These are phyloP conservation scores for Orthosia cruda DNA, from an alignment of 2,888 invertebrate genomes.

Conservation along the genomic window DNA sequence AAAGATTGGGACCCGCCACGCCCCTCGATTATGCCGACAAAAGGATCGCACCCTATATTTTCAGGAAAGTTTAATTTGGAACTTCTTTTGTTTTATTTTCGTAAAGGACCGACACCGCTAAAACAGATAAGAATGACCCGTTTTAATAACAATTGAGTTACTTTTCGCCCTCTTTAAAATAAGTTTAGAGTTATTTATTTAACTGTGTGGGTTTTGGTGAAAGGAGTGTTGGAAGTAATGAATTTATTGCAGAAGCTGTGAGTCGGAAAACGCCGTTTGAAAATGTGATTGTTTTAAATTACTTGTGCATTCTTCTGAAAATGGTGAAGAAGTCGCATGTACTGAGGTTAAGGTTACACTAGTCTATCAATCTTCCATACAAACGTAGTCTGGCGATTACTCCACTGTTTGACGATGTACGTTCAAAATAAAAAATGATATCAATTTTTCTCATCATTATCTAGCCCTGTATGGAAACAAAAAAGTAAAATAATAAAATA, in stretches of 20 bases:
- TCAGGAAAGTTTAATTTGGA: constrained; percentile 77
- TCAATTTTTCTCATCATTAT: too few relatives aligned
- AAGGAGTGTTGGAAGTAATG: background rate
- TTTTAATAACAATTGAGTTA: constrained; percentile 55
- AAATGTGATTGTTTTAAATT: background rate
- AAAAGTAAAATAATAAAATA: too few relatives aligned
- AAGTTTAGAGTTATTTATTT: constrained; percentile 32
- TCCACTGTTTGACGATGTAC: too few relatives aligned
- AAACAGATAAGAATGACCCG: constrained; percentile 53
- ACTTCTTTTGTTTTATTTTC: constrained; percentile 75
- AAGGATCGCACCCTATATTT: constrained; percentile 71
- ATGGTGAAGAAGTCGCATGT: too few relatives aligned
- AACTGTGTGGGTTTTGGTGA: constrained; percentile 13
- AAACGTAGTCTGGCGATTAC: too few relatives aligned
- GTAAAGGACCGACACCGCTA: constrained; percentile 40
- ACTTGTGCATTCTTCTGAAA: too few relatives aligned
- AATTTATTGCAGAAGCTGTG: constrained; percentile 18
- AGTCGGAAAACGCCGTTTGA: background rate
- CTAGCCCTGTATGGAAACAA: too few relatives aligned
- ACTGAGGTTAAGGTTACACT: too few relatives aligned
- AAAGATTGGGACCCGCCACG: constrained; percentile 73
- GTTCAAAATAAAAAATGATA: too few relatives aligned
- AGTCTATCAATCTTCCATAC: too few relatives aligned
- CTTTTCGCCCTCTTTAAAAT: constrained; percentile 19
- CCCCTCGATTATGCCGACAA: constrained; percentile 76